phyloP scores from a whole-genome alignment of 1,140 invertebrate genomes.

The Antheraea pernyi region DNA sequence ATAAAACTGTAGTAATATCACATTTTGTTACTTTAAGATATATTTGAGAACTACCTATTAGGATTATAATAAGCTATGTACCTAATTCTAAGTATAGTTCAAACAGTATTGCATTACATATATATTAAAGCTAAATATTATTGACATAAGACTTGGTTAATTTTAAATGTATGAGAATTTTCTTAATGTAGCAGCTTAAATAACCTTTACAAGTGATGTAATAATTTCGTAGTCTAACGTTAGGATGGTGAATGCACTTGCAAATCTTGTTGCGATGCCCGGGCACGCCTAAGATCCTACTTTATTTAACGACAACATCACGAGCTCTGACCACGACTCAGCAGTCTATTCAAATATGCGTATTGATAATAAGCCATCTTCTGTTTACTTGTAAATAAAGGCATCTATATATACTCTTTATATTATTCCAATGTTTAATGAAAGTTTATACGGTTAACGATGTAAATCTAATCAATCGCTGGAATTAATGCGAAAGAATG shows the following conservation, averaged over 20 bases:
- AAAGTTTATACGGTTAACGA: not conserved
- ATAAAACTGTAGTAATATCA: no score
- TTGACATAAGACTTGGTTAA: not conserved
- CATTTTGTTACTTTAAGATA: no score
- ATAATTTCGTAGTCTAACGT: slow-evolving; percentile 50
- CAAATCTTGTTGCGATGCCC: slow-evolving; percentile 40
- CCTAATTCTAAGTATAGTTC: not conserved
- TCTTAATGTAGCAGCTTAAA: not conserved
- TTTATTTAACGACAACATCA: slow-evolving; percentile 64
- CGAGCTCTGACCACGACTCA: slow-evolving; percentile 61
- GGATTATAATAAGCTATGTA: no score
- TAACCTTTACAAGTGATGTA: slow-evolving; percentile 27
- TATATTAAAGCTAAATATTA: not conserved
- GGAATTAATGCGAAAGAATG: slow-evolving; percentile 93
- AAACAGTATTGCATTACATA: not conserved
- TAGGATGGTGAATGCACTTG: slow-evolving; percentile 56
- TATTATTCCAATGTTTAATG: not conserved
- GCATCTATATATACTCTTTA: not conserved
- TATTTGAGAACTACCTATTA: no score
- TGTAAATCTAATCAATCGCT: slow-evolving; percentile 17
- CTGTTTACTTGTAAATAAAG: slow-evolving; percentile 27
- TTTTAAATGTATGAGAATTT: not conserved
- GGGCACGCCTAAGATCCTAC: slow-evolving; percentile 46
- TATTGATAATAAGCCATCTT: not conserved
- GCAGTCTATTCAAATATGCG: slow-evolving; percentile 47